Conservation (phyloP, 2,888 invertebrate genomes). For the Cybosia mesomella region DNA sequence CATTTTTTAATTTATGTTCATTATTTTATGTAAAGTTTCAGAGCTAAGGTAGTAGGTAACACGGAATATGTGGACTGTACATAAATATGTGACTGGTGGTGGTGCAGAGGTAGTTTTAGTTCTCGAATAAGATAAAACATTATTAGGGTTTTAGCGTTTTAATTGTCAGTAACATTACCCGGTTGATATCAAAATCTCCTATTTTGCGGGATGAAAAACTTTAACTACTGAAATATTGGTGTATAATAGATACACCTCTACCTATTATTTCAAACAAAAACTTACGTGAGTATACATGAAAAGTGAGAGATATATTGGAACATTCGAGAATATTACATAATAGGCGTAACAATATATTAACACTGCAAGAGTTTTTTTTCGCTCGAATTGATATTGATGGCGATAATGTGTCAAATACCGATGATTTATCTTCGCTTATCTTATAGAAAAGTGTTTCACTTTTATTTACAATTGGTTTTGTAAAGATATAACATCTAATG, state of each 20-base stretch:
- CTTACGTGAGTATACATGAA: background rate
- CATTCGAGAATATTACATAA: background rate
- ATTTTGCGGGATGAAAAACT: too few relatives aligned
- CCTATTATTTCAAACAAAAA: background rate
- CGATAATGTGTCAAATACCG: background rate
- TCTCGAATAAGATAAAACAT: too few relatives aligned
- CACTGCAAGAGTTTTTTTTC: background rate
- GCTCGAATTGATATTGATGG: constrained; percentile 1
- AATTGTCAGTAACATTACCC: too few relatives aligned
- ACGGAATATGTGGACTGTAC: too few relatives aligned
- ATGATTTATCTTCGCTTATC: background rate
- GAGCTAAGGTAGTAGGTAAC: too few relatives aligned
- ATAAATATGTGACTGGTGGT: too few relatives aligned
- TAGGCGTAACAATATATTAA: background rate
- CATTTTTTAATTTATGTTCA: too few relatives aligned
- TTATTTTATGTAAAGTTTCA: too few relatives aligned
- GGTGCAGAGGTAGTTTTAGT: too few relatives aligned
- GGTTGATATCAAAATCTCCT: too few relatives aligned
- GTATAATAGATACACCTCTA: background rate
- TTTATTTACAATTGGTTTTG: background rate
- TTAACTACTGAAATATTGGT: background rate
- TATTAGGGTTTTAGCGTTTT: too few relatives aligned
- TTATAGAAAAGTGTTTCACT: background rate
- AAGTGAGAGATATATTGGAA: background rate
- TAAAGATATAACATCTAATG: background rate